Percentiles rank a stretch among this genome's conserved stretches.
Evolutionary conservation across 2,113 vertebrate genomes (phyloP).

Genomic region (Sturnus vulgaris): DNA sequence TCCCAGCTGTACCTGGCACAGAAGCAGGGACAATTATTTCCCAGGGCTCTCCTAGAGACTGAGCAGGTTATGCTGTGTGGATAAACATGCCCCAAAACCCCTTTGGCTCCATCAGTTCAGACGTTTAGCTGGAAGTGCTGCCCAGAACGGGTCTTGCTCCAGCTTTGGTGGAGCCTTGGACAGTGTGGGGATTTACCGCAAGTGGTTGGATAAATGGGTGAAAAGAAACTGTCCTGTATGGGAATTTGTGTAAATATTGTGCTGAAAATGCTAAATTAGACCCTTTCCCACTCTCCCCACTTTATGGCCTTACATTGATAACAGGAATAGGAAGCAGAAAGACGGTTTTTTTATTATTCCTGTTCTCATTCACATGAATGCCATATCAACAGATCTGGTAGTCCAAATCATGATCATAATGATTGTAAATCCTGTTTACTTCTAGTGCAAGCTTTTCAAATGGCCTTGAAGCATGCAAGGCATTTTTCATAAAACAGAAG

Average conservation of each 20-base stretch:
- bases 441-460: background rate
- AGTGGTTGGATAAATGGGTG: background rate
- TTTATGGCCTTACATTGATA: background rate
- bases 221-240: background rate
- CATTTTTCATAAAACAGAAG: background rate
- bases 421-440: background rate
- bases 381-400: background rate
- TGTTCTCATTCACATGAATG: background rate
- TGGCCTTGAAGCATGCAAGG: background rate
- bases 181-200: background rate
- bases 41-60: background rate
- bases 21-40: background rate
- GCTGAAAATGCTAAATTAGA: background rate
- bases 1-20: background rate
- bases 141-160: background rate
- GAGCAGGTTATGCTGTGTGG: background rate
- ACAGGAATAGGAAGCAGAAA: background rate
- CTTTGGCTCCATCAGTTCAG: background rate
- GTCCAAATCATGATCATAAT: background rate
- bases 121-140: background rate
- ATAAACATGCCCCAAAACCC: background rate
- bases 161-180: background rate
- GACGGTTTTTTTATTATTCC: background rate
- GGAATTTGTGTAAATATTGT: background rate
- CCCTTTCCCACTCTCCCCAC: background rate